These are phyloP conservation scores for Channa argus DNA, from an alignment of 2,113 vertebrate species.

Conservation along the genomic window DNA sequence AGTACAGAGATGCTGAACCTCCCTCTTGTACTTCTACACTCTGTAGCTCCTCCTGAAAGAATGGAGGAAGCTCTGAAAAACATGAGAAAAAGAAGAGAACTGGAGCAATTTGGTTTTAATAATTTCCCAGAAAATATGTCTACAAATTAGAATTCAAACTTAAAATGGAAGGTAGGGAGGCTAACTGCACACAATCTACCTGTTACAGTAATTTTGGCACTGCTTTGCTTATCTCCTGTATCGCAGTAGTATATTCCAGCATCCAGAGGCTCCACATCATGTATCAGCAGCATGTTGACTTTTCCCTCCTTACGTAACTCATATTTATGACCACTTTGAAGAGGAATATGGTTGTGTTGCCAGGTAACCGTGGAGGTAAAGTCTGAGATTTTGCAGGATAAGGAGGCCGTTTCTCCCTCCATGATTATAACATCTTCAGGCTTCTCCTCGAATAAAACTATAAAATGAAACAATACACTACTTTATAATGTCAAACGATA, in stretches of 20 bases:
- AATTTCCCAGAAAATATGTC: background rate
- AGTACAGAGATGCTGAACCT: conserved; percentile 57
- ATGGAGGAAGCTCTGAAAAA: conserved; percentile 71
- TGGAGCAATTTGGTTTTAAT: conserved; percentile 4
- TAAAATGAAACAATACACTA: conserved; percentile 9
- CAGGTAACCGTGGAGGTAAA: conserved; percentile 80
- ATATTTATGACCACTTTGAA: conserved; percentile 85
- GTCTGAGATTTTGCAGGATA: conserved; percentile 86
- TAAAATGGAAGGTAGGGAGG: no score
- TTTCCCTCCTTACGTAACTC: conserved; percentile 82
- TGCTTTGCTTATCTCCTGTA: conserved; percentile 85
- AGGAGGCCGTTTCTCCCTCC: conserved; percentile 81
- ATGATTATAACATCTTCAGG: conserved; percentile 68
- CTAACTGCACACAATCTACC: conserved; percentile 76
- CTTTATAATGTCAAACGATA: conserved; percentile 1
- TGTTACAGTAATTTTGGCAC: conserved; percentile 86
- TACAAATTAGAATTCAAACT: no score
- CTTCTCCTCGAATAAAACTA: conserved; percentile 80
- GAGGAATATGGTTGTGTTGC: conserved; percentile 85
- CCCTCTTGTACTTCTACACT: conserved; percentile 62
- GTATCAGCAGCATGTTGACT: conserved; percentile 84
- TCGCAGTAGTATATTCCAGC: conserved; percentile 88
- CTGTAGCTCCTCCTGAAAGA: conserved; percentile 71
- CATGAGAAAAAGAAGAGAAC: background rate
- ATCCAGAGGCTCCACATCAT: conserved; percentile 83